Evolutionary conservation across 2,888 invertebrate genomes (phyloP).

Genomic region (Hypena proboscidalis): DNA sequence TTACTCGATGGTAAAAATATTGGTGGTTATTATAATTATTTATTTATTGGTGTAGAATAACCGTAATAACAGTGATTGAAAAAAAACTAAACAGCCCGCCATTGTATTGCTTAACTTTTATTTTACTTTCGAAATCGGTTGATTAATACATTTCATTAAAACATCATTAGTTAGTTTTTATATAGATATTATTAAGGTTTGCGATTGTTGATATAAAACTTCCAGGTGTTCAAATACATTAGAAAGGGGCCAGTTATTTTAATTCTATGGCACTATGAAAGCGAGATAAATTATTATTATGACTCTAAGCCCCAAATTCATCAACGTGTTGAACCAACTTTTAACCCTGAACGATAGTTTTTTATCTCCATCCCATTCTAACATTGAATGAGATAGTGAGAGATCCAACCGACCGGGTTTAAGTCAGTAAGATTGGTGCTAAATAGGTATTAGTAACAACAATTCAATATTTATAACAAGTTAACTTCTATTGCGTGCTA

Average conservation of each 20-base stretch:
- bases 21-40: constrained; percentile 27
- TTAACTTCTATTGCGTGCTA: constrained; percentile 13
- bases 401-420: too few relatives aligned
- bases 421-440: too few relatives aligned
- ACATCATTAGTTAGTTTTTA: constrained; percentile 42
- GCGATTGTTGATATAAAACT: constrained; percentile 19
- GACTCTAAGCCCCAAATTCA: too few relatives aligned
- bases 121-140: constrained; percentile 35
- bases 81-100: constrained; percentile 17
- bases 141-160: constrained; percentile 47
- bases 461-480: too few relatives aligned
- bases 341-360: too few relatives aligned
- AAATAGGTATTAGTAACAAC: too few relatives aligned
- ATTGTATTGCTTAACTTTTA: constrained; percentile 40
- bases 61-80: constrained; percentile 23
- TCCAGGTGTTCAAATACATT: constrained; percentile 35
- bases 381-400: too few relatives aligned
- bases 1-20: constrained; percentile 25
- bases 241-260: constrained; percentile 13
- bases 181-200: constrained; percentile 30
- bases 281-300: too few relatives aligned
- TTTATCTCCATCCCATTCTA: too few relatives aligned
- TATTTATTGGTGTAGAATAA: constrained; percentile 29
- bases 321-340: too few relatives aligned
- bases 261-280: too few relatives aligned